phyloP scores from a whole-genome alignment of 2,113 vertebrate species.

The Takifugu bimaculatus region DNA sequence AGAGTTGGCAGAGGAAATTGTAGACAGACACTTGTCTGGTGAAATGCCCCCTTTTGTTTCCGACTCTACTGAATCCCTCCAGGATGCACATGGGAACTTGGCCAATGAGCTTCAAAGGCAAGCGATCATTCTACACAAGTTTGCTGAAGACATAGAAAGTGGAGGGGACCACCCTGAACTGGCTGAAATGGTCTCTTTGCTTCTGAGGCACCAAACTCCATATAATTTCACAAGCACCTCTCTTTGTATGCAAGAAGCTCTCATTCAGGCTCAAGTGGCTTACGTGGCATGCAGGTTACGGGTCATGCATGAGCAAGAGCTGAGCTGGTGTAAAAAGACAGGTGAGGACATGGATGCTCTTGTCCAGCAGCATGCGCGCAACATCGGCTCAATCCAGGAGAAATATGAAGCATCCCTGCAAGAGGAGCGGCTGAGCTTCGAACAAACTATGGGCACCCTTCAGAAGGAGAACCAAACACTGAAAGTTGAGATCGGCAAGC shows the following conservation, averaged over 20 bases:
- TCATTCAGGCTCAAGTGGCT: constrained; percentile 89
- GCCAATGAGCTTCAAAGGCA: constrained; percentile 84
- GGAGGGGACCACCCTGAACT: constrained; percentile 71
- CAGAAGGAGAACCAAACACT: constrained; percentile 82
- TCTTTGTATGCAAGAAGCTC: constrained; percentile 84
- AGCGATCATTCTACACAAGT: constrained; percentile 78
- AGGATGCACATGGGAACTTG: constrained; percentile 78
- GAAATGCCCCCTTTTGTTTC: constrained; percentile 40
- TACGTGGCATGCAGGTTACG: constrained; percentile 84
- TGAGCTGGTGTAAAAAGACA: constrained; percentile 78
- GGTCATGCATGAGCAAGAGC: constrained; percentile 78
- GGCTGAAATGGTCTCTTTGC: constrained; percentile 71
- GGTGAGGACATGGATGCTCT: constrained; percentile 74
- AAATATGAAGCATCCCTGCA: constrained; percentile 82
- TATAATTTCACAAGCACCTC: constrained; percentile 73
- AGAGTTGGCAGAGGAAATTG: constrained; percentile 59
- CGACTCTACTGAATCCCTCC: constrained; percentile 70
- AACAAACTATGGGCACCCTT: constrained; percentile 71
- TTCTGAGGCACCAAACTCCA: constrained; percentile 67
- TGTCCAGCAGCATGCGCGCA: constrained; percentile 78
- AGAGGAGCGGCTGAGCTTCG: constrained; percentile 80
- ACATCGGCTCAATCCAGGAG: constrained; percentile 72
- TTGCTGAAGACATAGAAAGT: constrained; percentile 79
- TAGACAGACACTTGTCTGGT: constrained; percentile 62
- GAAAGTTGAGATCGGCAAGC: constrained; percentile 75